Conservation (phyloP, 1,140 invertebrate species). For the Drosophila fuyamai region DNA sequence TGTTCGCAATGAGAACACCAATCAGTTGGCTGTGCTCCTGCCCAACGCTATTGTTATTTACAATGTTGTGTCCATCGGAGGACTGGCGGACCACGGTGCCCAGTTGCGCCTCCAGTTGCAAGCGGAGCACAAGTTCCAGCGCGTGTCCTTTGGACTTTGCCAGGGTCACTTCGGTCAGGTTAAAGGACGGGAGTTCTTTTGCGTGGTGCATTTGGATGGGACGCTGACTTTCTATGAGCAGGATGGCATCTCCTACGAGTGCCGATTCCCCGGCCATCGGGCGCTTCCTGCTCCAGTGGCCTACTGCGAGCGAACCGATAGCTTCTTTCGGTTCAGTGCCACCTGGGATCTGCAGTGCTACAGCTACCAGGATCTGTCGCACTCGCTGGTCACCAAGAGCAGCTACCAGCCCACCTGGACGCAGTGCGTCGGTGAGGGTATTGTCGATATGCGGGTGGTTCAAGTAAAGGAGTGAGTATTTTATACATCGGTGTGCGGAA, state of each 20-base stretch:
- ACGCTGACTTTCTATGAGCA: slow-evolving; percentile 92
- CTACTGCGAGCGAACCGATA: slow-evolving; percentile 89
- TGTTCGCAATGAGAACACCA: slow-evolving; percentile 69
- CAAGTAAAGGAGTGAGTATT: slow-evolving; percentile 72
- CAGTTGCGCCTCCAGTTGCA: slow-evolving; percentile 84
- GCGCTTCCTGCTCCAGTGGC: slow-evolving; percentile 89
- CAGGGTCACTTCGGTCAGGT: slow-evolving; percentile 91
- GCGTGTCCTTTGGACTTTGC: slow-evolving; percentile 87
- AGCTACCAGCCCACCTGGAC: slow-evolving; percentile 78
- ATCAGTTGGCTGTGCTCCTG: slow-evolving; percentile 76
- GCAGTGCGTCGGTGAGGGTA: slow-evolving; percentile 77
- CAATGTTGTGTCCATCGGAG: slow-evolving; percentile 62
- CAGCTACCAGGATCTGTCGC: slow-evolving; percentile 81
- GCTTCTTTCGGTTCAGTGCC: slow-evolving; percentile 89
- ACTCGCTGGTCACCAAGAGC: slow-evolving; percentile 67
- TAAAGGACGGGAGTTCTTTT: slow-evolving; percentile 90
- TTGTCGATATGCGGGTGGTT: slow-evolving; percentile 72
- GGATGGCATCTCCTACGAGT: slow-evolving; percentile 82
- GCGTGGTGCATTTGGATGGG: slow-evolving; percentile 92
- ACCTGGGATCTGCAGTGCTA: slow-evolving; percentile 89
- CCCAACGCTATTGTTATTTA: slow-evolving; percentile 77
- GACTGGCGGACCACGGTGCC: slow-evolving; percentile 74
- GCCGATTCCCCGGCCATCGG: slow-evolving; percentile 86
- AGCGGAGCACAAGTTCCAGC: slow-evolving; percentile 87
- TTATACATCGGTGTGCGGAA: too few relatives aligned